Evolutionary conservation across 2,113 vertebrate genomes (phyloP).

Genomic region (Scalopus aquaticus): DNA sequence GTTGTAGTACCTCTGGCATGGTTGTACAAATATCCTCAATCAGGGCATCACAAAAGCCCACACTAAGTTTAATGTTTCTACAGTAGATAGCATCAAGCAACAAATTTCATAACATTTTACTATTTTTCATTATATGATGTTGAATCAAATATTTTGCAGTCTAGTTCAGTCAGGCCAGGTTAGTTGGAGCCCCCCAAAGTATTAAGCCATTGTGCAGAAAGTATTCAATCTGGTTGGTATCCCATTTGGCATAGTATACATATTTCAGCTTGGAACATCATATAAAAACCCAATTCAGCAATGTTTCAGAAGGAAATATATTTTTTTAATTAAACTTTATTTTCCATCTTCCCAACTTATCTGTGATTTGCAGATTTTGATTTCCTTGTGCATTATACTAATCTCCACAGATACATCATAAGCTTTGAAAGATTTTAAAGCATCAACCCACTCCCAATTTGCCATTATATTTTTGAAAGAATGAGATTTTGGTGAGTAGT

Average conservation of each 20-base stretch:
- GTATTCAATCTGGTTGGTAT: background rate
- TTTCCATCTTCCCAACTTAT: background rate
- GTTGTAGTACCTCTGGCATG: background rate
- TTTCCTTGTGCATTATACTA: background rate
- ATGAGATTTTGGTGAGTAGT: background rate
- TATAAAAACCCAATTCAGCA: background rate
- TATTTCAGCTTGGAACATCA: background rate
- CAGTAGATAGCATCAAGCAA: background rate
- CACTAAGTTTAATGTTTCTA: conserved; percentile 26
- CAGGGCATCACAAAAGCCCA: background rate
- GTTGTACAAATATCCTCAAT: background rate
- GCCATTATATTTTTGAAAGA: background rate
- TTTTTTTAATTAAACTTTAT: background rate
- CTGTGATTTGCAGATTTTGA: background rate
- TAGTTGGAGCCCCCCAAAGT: background rate
- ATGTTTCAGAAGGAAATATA: background rate
- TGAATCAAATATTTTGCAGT: background rate
- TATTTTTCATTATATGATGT: conserved; percentile 12
- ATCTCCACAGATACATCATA: background rate
- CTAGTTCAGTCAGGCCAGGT: background rate
- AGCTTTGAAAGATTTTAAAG: conserved; percentile 1
- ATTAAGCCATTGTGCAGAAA: background rate
- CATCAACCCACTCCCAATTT: background rate
- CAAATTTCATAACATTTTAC: background rate
- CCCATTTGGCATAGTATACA: background rate